Conservation (phyloP, 2,113 vertebrate genomes). For the Oophaga pumilio region DNA sequence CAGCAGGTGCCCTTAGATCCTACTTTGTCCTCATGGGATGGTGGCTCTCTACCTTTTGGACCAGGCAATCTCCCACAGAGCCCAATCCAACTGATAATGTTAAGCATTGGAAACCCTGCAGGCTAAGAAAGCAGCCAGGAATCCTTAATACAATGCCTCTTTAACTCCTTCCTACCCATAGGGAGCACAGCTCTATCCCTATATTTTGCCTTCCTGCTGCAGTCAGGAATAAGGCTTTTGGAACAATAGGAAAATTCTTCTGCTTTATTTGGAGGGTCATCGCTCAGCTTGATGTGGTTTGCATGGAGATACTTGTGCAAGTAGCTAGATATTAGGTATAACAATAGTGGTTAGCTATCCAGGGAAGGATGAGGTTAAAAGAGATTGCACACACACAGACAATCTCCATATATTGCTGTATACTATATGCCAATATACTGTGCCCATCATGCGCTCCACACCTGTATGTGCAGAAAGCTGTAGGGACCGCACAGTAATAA, state of each 20-base stretch:
- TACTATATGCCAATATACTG: not conserved
- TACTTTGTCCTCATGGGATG: not conserved
- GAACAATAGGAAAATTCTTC: slow-evolving; percentile 7
- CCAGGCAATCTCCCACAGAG: not conserved
- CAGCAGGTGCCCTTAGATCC: not conserved
- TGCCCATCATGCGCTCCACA: not conserved
- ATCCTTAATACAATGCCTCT: not conserved
- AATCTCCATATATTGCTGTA: not conserved
- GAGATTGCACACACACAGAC: not conserved
- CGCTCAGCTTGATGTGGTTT: not conserved
- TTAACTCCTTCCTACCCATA: not conserved
- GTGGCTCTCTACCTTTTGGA: not conserved
- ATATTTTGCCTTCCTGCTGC: not conserved
- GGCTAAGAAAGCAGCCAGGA: not conserved
- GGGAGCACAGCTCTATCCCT: not conserved
- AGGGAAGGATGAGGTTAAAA: not conserved
- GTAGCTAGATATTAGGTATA: not conserved
- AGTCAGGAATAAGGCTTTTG: not conserved
- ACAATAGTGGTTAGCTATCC: not conserved
- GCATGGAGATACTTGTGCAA: not conserved
- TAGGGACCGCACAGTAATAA: too few relatives aligned
- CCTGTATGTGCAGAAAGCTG: too few relatives aligned
- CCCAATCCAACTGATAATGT: not conserved
- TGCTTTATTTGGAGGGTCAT: not conserved
- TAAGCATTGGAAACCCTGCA: not conserved